Evolutionary conservation across 2,888 invertebrate genomes (phyloP).

Genomic region (Spisula solida): DNA sequence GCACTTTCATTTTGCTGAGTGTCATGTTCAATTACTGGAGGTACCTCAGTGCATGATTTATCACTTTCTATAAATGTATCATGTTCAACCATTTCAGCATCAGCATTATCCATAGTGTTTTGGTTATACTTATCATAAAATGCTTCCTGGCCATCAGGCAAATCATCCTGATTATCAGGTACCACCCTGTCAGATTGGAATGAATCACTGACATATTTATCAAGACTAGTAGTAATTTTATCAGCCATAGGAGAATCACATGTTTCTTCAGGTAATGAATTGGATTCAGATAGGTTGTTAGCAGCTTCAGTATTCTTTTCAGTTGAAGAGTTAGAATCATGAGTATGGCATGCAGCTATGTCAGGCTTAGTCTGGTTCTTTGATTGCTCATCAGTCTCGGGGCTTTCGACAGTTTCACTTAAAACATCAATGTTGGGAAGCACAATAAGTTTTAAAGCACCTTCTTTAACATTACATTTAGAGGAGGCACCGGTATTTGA

Average conservation of each 20-base stretch:
- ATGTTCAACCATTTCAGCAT: not conserved
- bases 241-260: not conserved
- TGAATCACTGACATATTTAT: not conserved
- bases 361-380: not conserved
- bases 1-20: not conserved
- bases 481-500: not conserved
- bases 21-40: not conserved
- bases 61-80: not conserved
- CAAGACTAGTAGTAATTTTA: not conserved
- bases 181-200: not conserved
- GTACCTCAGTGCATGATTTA: not conserved
- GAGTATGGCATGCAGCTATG: not conserved
- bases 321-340: not conserved
- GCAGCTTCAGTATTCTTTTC: not conserved
- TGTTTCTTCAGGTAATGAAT: not conserved
- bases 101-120: not conserved
- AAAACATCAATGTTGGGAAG: slow-evolving; percentile 13
- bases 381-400: not conserved
- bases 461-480: not conserved
- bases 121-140: not conserved
- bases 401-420: not conserved
- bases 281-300: not conserved
- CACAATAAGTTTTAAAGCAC: not conserved
- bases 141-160: not conserved
- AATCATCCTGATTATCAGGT: not conserved